A percentile compares a stretch with the other conserved stretches of the same genome.
phyloP scores from a whole-genome alignment of 1,140 invertebrate genomes.

The Hycleus cichorii region DNA sequence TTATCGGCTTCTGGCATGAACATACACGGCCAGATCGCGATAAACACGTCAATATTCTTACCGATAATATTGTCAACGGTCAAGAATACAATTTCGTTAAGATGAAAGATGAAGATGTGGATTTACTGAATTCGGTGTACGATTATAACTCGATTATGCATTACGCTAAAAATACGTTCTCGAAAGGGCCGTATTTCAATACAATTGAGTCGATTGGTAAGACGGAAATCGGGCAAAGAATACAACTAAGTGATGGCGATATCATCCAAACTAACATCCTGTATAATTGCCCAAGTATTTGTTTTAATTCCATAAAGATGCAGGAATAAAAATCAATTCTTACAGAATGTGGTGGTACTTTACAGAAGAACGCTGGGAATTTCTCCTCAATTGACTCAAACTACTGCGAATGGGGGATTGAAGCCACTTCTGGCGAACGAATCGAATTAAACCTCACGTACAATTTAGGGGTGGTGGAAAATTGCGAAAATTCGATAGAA shows the following conservation, averaged over 20 bases:
- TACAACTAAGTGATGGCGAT: slow-evolving; percentile 82
- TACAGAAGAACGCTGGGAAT: slow-evolving; percentile 51
- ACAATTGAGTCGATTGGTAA: slow-evolving; percentile 83
- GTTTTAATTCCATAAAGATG: too few species aligned
- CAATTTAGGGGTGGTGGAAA: slow-evolving; percentile 76
- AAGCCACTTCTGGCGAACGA: slow-evolving; percentile 88
- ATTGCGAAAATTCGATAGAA: slow-evolving; percentile 85
- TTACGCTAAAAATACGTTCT: slow-evolving; percentile 94
- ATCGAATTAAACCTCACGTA: slow-evolving; percentile 84
- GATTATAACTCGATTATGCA: slow-evolving; percentile 98
- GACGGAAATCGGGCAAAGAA: slow-evolving; percentile 84
- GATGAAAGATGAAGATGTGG: slow-evolving; percentile 85
- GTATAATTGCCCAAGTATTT: slow-evolving; percentile 70
- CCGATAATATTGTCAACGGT: slow-evolving; percentile 93
- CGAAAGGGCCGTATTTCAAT: slow-evolving; percentile 85
- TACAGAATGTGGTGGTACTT: slow-evolving; percentile 48
- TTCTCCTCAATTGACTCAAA: slow-evolving; percentile 23
- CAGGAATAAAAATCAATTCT: too few species aligned
- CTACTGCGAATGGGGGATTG: slow-evolving; percentile 86
- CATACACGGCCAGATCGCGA: slow-evolving; percentile 95
- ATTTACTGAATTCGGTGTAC: slow-evolving; percentile 84
- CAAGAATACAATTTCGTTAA: slow-evolving; percentile 96
- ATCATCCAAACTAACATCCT: slow-evolving; percentile 91
- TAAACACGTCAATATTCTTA: slow-evolving; percentile 83
- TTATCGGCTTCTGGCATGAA: slow-evolving; percentile 93